A percentile compares a stretch with the other conserved stretches of the same genome.
Evolutionary conservation across 2,888 invertebrate species (phyloP).

Genomic region (Brachyopa scutellaris): DNA sequence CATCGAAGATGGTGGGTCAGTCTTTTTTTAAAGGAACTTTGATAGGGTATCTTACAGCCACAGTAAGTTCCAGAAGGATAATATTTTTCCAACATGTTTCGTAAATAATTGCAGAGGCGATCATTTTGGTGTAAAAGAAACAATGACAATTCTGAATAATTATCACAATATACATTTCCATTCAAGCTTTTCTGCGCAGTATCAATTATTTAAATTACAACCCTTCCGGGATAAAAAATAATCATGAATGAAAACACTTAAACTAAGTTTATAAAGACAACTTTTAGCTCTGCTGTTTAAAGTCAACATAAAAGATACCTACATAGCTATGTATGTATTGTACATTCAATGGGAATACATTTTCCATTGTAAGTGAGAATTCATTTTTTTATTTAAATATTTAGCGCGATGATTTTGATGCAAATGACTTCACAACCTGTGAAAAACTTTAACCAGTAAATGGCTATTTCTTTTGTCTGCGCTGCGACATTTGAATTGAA

Average conservation of each 20-base stretch:
- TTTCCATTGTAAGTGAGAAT: not conserved
- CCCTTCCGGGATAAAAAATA: not conserved
- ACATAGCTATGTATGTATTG: too few species aligned
- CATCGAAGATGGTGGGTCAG: too few species aligned
- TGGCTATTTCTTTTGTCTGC: too few species aligned
- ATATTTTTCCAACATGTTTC: not conserved
- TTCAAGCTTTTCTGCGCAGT: slow-evolving; percentile 4
- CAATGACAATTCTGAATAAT: slow-evolving; percentile 28
- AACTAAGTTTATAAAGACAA: slow-evolving; percentile 6
- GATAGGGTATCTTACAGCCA: too few species aligned
- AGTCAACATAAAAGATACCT: not conserved
- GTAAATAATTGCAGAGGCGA: not conserved
- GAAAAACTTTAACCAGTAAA: too few species aligned
- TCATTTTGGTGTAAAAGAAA: slow-evolving; percentile 1
- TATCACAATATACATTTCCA: slow-evolving; percentile 16
- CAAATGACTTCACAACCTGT: too few species aligned
- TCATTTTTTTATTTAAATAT: not conserved
- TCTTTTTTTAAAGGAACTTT: too few species aligned
- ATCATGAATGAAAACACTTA: slow-evolving; percentile 24
- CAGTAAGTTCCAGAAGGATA: not conserved
- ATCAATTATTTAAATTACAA: slow-evolving; percentile 38
- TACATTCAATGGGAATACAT: not conserved
- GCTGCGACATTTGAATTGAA: too few species aligned
- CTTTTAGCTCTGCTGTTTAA: not conserved
- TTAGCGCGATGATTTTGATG: not conserved